Conservation (phyloP, 2,797 vertebrate genomes). For the Intellagama lesueurii region DNA sequence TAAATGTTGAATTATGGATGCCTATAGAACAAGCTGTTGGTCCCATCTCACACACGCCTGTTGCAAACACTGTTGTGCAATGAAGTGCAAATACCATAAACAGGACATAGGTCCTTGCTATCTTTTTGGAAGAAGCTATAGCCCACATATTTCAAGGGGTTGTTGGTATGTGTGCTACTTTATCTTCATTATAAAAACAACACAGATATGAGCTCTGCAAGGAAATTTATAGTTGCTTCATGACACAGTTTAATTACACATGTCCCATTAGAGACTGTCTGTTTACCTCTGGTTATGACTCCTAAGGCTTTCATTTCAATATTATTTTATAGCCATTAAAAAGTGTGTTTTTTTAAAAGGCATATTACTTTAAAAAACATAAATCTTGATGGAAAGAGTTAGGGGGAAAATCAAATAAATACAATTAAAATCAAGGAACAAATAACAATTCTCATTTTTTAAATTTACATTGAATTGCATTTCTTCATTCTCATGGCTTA, state of each 20-base stretch:
- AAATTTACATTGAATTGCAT: slow-evolving; percentile 16
- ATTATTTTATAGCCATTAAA: slow-evolving; percentile 60
- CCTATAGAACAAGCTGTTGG: slow-evolving; percentile 63
- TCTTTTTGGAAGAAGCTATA: slow-evolving; percentile 77
- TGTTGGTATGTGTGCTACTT: slow-evolving; percentile 77
- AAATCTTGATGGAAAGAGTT: slow-evolving; percentile 47
- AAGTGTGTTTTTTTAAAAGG: slow-evolving; percentile 44
- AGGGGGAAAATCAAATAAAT: slow-evolving; percentile 26
- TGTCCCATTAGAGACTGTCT: slow-evolving; percentile 76
- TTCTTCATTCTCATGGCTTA: background rate
- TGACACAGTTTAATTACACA: slow-evolving; percentile 78
- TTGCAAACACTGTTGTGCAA: slow-evolving; percentile 73
- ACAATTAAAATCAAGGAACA: slow-evolving; percentile 13
- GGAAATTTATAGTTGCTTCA: slow-evolving; percentile 71
- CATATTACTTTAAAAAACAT: slow-evolving; percentile 58
- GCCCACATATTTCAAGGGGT: slow-evolving; percentile 69
- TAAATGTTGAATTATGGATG: slow-evolving; percentile 50
- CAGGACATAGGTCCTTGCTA: slow-evolving; percentile 70
- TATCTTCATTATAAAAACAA: slow-evolving; percentile 80
- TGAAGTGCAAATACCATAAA: slow-evolving; percentile 65
- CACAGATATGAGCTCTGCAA: slow-evolving; percentile 66
- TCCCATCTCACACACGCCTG: slow-evolving; percentile 60
- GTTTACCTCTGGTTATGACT: slow-evolving; percentile 71
- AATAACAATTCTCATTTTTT: background rate
- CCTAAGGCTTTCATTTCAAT: slow-evolving; percentile 69